Evolutionary conservation across 2,888 invertebrate species (phyloP), one percentile per base, ranked within the genome.

Genomic region (Cybosia mesomella): DNA sequence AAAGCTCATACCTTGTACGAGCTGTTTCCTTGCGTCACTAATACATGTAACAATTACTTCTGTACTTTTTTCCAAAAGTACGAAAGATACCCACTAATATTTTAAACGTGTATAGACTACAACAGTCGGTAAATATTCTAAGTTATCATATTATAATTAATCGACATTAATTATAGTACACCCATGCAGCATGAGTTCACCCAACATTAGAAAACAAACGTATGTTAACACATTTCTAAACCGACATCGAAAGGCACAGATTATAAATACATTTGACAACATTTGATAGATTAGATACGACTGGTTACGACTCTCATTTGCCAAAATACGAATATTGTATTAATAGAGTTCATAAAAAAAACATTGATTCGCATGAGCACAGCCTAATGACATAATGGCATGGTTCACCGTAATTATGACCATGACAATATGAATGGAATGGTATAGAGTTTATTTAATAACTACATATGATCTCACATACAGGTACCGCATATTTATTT

Each of bases 361-460:
- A n/a, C n/a, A n/a, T n/a, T 60, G 55, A 39, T 66, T 55, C 61
- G 66, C 61, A 54, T 61, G 61, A 60, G 43, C 55, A 60, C 58
- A 53, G 22, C 18, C 34, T 60, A 66, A 66, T 43, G 53, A 61
- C 55, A 55, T 66, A 66, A 66, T 66, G 24, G 43, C 66, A 54
- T 60, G 66, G 43, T 18, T 7, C 34, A 13, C 34, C 22, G 55
- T 66, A 28, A 66, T 66, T 57, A 61, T 61, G 55, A 32, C 39
- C 61, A 55, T 66, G 61, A 60, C 61, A 66, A 43, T 61, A 34
- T 61, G 39, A 66, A 66, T 61, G 32, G 55, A 21, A 28, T 15
- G 32, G 11, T 54, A 54, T 66, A 49, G 28, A 59, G 54, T 32
- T 24, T 60, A 59, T 60, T 28, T 58, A 54, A 53, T 28, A 65